Evolutionary conservation across 1,140 invertebrate genomes (phyloP).

Genomic region (Neoseiulus cucumeris): DNA sequence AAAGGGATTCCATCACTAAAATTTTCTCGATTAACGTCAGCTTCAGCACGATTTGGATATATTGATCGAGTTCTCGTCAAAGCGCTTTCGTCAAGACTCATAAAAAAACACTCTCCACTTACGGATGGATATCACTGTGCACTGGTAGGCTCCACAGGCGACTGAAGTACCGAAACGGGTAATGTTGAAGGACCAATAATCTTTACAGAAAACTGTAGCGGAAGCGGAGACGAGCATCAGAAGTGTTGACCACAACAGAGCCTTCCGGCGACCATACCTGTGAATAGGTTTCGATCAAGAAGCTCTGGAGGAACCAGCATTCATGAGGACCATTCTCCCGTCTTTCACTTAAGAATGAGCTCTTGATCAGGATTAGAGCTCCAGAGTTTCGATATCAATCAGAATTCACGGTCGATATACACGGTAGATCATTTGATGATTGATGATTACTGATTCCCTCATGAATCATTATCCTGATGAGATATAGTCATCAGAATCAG

Average conservation of each 20-base stretch:
- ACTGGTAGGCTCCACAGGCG: conserved; percentile 5
- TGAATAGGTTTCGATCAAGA: too few relatives aligned
- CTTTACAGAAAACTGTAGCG: not conserved
- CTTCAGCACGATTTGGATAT: not conserved
- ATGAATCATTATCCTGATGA: too few relatives aligned
- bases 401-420: too few relatives aligned
- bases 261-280: not conserved
- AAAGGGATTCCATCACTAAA: not conserved
- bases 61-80: not conserved
- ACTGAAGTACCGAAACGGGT: not conserved
- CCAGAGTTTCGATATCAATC: too few relatives aligned
- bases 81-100: not conserved
- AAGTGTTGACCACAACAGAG: not conserved
- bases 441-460: too few relatives aligned
- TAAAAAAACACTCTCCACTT: not conserved
- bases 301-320: too few relatives aligned
- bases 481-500: too few relatives aligned
- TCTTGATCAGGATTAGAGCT: too few relatives aligned
- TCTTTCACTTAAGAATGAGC: too few relatives aligned
- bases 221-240: not conserved
- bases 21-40: not conserved
- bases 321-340: too few relatives aligned
- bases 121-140: not conserved
- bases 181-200: conserved; percentile 5
- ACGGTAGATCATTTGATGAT: too few relatives aligned